A percentile compares a stretch with the other conserved stretches of the same genome.
Evolutionary conservation across 2,113 vertebrate genomes (phyloP).

Genomic region (Aepyceros melampus): DNA sequence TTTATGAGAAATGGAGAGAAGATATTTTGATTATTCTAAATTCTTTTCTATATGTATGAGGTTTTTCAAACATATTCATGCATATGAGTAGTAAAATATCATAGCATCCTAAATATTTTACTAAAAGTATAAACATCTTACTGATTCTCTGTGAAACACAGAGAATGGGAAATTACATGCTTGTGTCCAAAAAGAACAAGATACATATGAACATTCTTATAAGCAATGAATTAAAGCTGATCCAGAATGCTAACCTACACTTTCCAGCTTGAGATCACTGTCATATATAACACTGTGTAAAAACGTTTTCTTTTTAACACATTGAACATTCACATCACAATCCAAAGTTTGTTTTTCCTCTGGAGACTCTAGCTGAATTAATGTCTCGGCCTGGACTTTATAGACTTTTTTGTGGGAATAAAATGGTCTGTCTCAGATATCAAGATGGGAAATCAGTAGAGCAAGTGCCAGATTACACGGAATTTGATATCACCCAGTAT

Average conservation of each 20-base stretch:
- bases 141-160: neutral
- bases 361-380: slow-evolving; percentile 33
- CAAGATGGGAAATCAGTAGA: slow-evolving; percentile 35
- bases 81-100: neutral
- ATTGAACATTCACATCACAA: neutral
- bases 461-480: neutral
- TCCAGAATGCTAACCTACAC: neutral
- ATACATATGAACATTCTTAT: neutral
- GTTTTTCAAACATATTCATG: neutral
- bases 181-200: neutral
- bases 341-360: neutral
- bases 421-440: slow-evolving; percentile 40
- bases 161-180: neutral
- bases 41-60: neutral
- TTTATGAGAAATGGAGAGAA: neutral
- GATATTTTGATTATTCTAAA: neutral
- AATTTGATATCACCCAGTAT: neutral
- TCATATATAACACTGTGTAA: neutral
- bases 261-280: neutral
- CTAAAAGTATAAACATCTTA: neutral
- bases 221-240: neutral
- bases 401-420: neutral
- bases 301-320: neutral
- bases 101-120: slow-evolving; percentile 4
- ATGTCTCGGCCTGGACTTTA: neutral